A percentile compares a stretch with the other conserved stretches of the same genome.
Evolutionary conservation across 37 sponge, comb jelly and placozoan genomes (phyloP).

Genomic region (Geodia barretti): DNA sequence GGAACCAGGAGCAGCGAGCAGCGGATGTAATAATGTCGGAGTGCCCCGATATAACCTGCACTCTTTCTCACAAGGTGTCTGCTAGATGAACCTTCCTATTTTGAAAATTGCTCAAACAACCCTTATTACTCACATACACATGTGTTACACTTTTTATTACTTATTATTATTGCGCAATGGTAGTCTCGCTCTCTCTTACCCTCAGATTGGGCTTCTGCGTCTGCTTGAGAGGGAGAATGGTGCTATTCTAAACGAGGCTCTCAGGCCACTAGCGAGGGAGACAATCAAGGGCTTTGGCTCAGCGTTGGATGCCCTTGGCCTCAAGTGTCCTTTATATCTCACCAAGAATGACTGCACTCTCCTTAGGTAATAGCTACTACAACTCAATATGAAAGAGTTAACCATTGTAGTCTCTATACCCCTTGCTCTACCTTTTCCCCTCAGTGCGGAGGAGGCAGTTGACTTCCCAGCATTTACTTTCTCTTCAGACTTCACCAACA

Average conservation of each 20-base stretch:
- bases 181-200: background rate
- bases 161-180: too few relatives aligned
- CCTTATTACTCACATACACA: background rate
- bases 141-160: background rate
- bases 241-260: conserved; percentile 82
- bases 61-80: conserved; percentile 76
- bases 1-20: conserved; percentile 55
- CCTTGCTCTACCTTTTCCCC: too few relatives aligned
- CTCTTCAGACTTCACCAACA: conserved; percentile 88
- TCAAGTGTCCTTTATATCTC: conserved; percentile 74
- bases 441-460: conserved; percentile 59
- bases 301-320: conserved; percentile 49
- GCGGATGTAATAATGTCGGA: conserved; percentile 34
- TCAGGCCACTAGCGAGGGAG: conserved; percentile 51
- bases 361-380: conserved; percentile 86
- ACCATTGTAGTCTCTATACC: too few relatives aligned
- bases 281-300: conserved; percentile 66
- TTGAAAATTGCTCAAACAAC: background rate
- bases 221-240: conserved; percentile 89
- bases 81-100: too few relatives aligned
- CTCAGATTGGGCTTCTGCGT: conserved; percentile 64
- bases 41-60: conserved; percentile 52
- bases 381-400: too few relatives aligned
- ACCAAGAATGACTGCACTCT: conserved; percentile 91
- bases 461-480: conserved; percentile 75